Percentiles rank a stretch among this genome's conserved stretches.
Conservation (phyloP, 2,113 vertebrate genomes). For the Pardalotus punctatus region DNA sequence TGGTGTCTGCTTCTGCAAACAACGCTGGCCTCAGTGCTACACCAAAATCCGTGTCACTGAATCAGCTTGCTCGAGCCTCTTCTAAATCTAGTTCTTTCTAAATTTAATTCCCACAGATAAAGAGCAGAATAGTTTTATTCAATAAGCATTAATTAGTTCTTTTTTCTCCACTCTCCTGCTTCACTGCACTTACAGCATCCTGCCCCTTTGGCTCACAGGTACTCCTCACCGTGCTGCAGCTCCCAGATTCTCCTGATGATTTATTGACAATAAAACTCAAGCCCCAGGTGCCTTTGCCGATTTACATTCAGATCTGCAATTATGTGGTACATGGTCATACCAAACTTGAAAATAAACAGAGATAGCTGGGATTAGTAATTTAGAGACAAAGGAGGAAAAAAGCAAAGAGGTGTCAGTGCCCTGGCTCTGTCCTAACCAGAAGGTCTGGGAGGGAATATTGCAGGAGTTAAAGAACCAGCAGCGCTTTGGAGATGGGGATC, state of each 20-base stretch:
- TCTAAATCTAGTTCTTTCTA: neutral
- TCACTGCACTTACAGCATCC: neutral
- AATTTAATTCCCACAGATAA: slow-evolving; percentile 29
- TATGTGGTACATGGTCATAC: neutral
- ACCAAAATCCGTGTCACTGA: neutral
- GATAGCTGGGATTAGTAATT: neutral
- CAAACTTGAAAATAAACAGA: neutral
- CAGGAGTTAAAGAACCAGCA: neutral
- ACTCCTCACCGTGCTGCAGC: neutral
- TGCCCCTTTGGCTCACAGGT: neutral
- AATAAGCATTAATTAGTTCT: slow-evolving; percentile 26
- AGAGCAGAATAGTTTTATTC: slow-evolving; percentile 1
- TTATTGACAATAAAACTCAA: neutral
- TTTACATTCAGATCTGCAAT: neutral
- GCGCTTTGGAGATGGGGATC: neutral
- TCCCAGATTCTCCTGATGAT: neutral
- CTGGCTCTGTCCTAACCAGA: neutral
- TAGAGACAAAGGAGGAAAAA: neutral
- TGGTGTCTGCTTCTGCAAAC: slow-evolving; percentile 26
- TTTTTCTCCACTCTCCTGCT: neutral
- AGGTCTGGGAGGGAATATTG: neutral
- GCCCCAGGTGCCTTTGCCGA: neutral
- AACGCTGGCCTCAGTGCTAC: neutral
- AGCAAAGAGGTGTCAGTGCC: neutral
- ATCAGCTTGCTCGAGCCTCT: neutral